Evolutionary conservation across 2,797 vertebrate species (phyloP), one percentile per base, ranked within the genome.

Genomic region (Spondyliosoma cantharus): DNA sequence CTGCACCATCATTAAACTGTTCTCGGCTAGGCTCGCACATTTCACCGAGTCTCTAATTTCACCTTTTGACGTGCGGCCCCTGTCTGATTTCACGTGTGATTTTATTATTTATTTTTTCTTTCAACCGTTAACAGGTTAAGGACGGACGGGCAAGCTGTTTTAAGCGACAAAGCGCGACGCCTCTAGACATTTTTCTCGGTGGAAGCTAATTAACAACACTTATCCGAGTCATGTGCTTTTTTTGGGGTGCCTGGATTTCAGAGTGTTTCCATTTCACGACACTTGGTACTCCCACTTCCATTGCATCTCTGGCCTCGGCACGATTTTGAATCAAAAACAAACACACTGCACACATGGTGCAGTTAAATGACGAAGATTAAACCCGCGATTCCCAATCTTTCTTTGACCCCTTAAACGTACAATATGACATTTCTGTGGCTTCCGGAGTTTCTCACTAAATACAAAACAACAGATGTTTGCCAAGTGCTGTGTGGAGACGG

Each of bases 1-100:
- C 71, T 62, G 25, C 61, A 45, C 63, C n/a, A 48, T 64, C 58
- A 56, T 84, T 76, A 78, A 68, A 46, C 22, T 29, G 13, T 25
- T 60, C 37, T 3, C 29, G 20, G 52, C 17, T 7, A 25, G 37
- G 7, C n/a, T 14, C 22, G 20, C 4, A 24, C 48, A 9, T 69
- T 45, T 57, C 20, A 42, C 24, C 4, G 22, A 52, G 29, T 54
- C 22, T 58, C 8, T 77, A 7, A 59, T 74, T 59, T 50, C 17
- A 46, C 45, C 59, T 48, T 48, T 68, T 64, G 19, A 64, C 11
- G 13, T 43, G 65, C 29, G 56, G 20, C 3, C 15, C 15, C 32
- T 17, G 42, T 66, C 42, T 62, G 32, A 81, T 48, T 48, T 81
- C 22, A 13, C 9, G 11, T 48, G 37, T 22, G 16, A 45, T 53